Conservation (phyloP, 2,888 invertebrate species). For the Minunthozetes semirufus region DNA sequence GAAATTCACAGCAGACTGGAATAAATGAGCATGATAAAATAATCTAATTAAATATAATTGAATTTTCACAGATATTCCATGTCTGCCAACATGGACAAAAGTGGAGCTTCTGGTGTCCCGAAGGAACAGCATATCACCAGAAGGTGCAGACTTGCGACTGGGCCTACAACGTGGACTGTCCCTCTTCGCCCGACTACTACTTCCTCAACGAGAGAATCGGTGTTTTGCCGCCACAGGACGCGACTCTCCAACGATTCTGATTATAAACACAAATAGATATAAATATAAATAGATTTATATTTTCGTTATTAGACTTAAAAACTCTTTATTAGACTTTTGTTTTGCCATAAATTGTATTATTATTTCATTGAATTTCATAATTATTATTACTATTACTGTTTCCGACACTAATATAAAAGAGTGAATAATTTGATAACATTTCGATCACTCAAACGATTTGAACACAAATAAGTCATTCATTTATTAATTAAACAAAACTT, state of each 20-base stretch:
- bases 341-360: no score
- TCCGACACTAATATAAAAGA: no score
- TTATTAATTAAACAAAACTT: no score
- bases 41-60: not conserved
- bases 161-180: slow-evolving; percentile 51
- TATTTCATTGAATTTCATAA: no score
- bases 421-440: no score
- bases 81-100: slow-evolving; percentile 33
- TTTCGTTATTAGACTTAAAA: not conserved
- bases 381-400: no score
- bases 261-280: not conserved
- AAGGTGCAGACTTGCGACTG: slow-evolving; percentile 45
- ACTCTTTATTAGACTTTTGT: no score
- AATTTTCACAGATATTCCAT: not conserved
- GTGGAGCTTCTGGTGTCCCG: slow-evolving; percentile 48
- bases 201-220: slow-evolving; percentile 39
- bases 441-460: no score
- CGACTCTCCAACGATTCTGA: not conserved
- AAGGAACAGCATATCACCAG: slow-evolving; percentile 46
- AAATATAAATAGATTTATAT: not conserved
- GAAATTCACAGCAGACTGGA: not conserved
- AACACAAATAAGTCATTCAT: no score
- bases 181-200: slow-evolving; percentile 64
- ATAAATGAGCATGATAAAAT: not conserved
- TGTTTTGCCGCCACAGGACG: not conserved